phyloP scores from a whole-genome alignment of 1,140 invertebrate species.

The Drosophila tropicalis region DNA sequence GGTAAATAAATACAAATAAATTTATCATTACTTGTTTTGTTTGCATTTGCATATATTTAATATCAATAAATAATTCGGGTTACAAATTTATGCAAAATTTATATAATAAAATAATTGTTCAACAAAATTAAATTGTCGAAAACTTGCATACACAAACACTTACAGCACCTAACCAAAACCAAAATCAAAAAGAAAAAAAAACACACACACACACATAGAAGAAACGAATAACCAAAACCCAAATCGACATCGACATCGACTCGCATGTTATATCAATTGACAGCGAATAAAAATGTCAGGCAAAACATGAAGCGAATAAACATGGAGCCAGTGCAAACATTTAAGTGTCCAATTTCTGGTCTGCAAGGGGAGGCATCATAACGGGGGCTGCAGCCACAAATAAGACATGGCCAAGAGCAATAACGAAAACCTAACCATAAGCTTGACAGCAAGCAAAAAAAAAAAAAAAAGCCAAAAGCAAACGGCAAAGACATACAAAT shows the following conservation, averaged over 20 bases:
- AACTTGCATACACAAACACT: constrained; percentile 13
- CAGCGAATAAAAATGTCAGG: constrained; percentile 82
- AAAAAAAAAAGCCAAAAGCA: constrained; percentile 54
- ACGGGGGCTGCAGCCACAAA: constrained; percentile 57
- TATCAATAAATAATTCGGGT: constrained; percentile 53
- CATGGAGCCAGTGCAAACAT: constrained; percentile 61
- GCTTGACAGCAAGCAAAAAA: constrained; percentile 62
- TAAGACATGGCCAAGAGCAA: constrained; percentile 50
- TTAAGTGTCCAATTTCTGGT: constrained; percentile 70
- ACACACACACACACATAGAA: not conserved
- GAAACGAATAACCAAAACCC: not conserved
- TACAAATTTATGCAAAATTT: constrained; percentile 54
- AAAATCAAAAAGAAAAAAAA: not conserved
- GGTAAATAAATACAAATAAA: constrained; percentile 37
- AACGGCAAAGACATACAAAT: not conserved
- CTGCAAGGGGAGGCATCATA: not conserved
- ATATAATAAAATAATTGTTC: constrained; percentile 44
- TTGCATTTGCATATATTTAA: constrained; percentile 54
- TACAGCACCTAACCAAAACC: not conserved
- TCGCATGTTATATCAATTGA: constrained; percentile 81
- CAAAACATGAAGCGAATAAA: constrained; percentile 60
- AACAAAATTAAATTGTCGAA: constrained; percentile 50
- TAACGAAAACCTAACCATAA: constrained; percentile 36
- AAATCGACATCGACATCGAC: constrained; percentile 5
- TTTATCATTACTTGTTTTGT: constrained; percentile 40